Conservation (phyloP, 2,113 vertebrate genomes). For the Cettia cetti region DNA sequence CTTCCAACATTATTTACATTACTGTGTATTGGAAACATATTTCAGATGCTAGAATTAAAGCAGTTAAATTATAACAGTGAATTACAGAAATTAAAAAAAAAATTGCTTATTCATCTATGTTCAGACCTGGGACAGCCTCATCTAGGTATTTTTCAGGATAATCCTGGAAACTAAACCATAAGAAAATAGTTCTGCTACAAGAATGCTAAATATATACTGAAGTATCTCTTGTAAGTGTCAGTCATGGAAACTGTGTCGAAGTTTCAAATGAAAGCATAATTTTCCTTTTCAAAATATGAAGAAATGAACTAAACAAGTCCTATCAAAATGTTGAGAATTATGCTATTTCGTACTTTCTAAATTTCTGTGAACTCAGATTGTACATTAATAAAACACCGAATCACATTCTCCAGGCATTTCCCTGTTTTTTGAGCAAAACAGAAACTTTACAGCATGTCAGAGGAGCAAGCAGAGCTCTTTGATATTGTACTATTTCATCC, state of each 20-base stretch:
- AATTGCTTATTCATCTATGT: not conserved
- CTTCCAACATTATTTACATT: not conserved
- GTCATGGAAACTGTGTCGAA: not conserved
- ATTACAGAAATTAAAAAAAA: not conserved
- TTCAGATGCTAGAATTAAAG: not conserved
- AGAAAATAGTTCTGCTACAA: not conserved
- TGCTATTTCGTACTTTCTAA: not conserved
- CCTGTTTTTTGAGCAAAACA: not conserved
- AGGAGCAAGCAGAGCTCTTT: not conserved
- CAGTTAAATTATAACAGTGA: not conserved
- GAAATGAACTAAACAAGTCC: not conserved
- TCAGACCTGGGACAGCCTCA: not conserved
- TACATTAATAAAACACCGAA: conserved; percentile 1
- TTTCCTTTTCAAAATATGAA: conserved; percentile 17
- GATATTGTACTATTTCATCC: not conserved
- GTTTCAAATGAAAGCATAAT: conserved; percentile 7
- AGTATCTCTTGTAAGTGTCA: not conserved
- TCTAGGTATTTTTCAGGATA: not conserved
- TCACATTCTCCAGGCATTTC: not conserved
- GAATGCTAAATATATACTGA: not conserved
- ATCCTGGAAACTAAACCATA: not conserved
- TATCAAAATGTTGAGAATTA: conserved; percentile 25
- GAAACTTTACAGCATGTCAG: not conserved
- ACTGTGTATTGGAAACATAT: not conserved
- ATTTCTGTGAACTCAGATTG: not conserved